A percentile compares a stretch with the other conserved stretches of the same genome.
phyloP scores from a whole-genome alignment of 2,888 invertebrate species.

The Parthenolecanium corni region DNA sequence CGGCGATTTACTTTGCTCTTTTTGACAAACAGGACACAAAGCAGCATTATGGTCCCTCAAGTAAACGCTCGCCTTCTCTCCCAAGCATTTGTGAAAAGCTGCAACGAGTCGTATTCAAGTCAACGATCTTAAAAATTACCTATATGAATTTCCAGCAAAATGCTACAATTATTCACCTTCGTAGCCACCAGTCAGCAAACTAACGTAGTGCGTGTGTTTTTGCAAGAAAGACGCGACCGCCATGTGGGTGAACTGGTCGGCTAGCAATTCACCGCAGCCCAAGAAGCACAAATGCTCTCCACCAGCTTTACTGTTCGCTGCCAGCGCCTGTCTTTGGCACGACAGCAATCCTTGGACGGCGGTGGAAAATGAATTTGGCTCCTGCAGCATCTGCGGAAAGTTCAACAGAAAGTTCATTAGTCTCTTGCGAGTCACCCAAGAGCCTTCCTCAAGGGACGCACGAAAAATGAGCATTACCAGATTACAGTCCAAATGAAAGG shows the following conservation, averaged over 20 bases:
- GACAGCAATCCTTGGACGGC: conserved; percentile 85
- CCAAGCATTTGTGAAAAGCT: conserved; percentile 37
- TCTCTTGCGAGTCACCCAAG: neutral
- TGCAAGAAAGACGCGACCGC: conserved; percentile 94
- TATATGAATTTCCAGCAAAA: too few species aligned
- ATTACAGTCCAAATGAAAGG: conserved; percentile 95
- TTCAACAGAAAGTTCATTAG: neutral
- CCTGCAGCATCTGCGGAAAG: conserved; percentile 74
- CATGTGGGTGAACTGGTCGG: conserved; percentile 95
- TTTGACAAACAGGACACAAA: conserved; percentile 64
- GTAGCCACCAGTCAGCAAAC: conserved; percentile 85
- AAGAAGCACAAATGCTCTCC: conserved; percentile 84
- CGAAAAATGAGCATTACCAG: conserved; percentile 44
- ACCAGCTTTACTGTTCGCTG: conserved; percentile 73
- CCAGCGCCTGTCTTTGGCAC: conserved; percentile 76
- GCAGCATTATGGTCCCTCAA: conserved; percentile 72
- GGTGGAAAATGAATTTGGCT: conserved; percentile 85
- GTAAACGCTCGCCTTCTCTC: conserved; percentile 50
- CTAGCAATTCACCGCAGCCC: conserved; percentile 84
- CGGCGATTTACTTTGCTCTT: neutral
- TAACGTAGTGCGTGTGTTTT: conserved; percentile 83
- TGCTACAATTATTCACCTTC: conserved; percentile 37
- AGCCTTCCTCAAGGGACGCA: too few species aligned
- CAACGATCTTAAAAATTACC: too few species aligned
- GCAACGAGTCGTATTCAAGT: conserved; percentile 5